Base-by-base conservation (phyloP, 2,888 invertebrate genomes). In the Mythimna loreyi region DNA sequence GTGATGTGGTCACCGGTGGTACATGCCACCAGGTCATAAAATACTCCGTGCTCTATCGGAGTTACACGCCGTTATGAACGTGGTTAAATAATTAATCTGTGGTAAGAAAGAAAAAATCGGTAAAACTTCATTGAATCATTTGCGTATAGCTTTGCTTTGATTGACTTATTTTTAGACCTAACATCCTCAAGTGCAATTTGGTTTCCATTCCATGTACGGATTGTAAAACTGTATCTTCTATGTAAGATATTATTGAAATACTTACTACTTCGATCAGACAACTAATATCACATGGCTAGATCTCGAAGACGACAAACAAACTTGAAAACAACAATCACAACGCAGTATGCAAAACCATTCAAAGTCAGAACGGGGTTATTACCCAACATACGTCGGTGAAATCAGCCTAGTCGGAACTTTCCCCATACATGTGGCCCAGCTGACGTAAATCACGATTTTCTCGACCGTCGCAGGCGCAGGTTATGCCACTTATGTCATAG, bases 361-460 rank as follows among this genome's bases (percentile, higher is more conserved):
- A 56, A 53, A 65, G 53, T 30, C 61, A 65, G 50, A 81, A 80
- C 77, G 68, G 50, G 79, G 83, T 83, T 84, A 84, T 80, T 78
- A 76, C 73, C 75, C 75, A 58, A 67, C 64, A 36, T 28, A 64
- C 45, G 68, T 60, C 75, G 83, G 88, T 85, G 87, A 89, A 89
- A 89, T 87, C 84, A 82, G 53, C 71, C 76, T 66, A 61, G 67
- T 59, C 67, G 21, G 67, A 84, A 88, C 89, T 89, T 89, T 89
- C 89, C 85, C 87, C 74, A 58, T 55, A 70, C 79, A 75, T 78
- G 80, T 73, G 82, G 80, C 76, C 78, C 66, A 68, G 72, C 77
- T 87, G 86, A 89, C 87, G 87, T 85, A 85, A 85, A 89, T 83
- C 84, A 85, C 81, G 79, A 80, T 78, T 82, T 82, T 79, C 77